Conservation (phyloP, 2,113 vertebrate species). For the Capreolus pygargus region DNA sequence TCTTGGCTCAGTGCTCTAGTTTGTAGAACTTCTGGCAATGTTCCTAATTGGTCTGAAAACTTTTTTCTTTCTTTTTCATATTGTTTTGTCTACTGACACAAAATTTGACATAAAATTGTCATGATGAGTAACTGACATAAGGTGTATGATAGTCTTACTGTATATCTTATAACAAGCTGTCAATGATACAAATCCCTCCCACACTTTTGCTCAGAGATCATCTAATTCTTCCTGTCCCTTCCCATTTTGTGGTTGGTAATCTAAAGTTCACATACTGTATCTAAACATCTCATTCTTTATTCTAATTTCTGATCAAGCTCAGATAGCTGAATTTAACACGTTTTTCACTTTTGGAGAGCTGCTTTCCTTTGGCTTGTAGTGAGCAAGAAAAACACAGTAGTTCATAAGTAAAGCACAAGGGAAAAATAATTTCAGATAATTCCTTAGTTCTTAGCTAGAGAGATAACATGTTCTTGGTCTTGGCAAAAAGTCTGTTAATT, state of each 20-base stretch:
- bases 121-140: background rate
- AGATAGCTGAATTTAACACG: background rate
- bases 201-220: background rate
- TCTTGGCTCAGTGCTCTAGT: background rate
- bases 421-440: background rate
- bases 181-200: background rate
- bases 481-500: background rate
- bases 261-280: background rate
- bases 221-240: background rate
- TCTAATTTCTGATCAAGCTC: background rate
- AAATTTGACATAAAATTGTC: background rate
- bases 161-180: background rate
- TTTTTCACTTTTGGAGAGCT: background rate
- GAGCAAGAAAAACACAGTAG: background rate
- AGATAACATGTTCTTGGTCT: background rate
- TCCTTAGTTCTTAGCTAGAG: background rate
- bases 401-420: background rate
- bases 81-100: background rate
- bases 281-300: background rate
- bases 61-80: background rate
- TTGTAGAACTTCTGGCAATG: background rate
- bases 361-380: background rate
- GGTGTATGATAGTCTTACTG: background rate
- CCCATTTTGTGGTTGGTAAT: background rate
- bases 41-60: background rate